Percentiles rank a stretch among this genome's conserved stretches.
Conservation (phyloP, 2,113 vertebrate genomes). For the Butorides virescens region DNA sequence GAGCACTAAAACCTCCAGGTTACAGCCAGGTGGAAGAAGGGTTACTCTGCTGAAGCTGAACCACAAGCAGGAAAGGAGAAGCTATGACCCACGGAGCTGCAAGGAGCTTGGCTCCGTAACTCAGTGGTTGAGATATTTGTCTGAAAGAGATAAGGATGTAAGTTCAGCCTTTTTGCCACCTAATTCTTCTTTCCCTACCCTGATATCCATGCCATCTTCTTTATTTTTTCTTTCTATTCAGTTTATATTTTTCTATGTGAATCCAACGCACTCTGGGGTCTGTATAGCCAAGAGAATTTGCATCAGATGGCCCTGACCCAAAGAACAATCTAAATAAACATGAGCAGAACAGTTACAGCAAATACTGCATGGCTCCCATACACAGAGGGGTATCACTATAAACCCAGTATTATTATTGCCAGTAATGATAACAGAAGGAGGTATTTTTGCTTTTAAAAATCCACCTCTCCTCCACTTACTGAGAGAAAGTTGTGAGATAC, state of each 20-base stretch:
- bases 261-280: fast-evolving
- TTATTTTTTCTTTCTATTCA: not conserved
- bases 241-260: not conserved
- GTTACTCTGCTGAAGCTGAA: not conserved
- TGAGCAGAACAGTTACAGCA: not conserved
- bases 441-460: not conserved
- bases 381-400: not conserved
- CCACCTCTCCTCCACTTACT: not conserved
- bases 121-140: not conserved
- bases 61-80: not conserved
- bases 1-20: not conserved
- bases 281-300: not conserved
- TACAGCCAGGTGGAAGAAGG: not conserved
- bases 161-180: not conserved
- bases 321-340: not conserved
- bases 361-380: not conserved
- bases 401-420: not conserved
- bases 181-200: not conserved
- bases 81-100: not conserved
- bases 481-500: not conserved
- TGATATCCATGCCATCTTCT: not conserved
- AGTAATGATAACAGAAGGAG: not conserved
- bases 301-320: not conserved
- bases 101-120: not conserved
- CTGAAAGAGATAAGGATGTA: not conserved